A percentile compares a stretch with the other conserved stretches of the same genome.
phyloP scores from a whole-genome alignment of 2,888 invertebrate species.

The Eristalis pertinax region DNA sequence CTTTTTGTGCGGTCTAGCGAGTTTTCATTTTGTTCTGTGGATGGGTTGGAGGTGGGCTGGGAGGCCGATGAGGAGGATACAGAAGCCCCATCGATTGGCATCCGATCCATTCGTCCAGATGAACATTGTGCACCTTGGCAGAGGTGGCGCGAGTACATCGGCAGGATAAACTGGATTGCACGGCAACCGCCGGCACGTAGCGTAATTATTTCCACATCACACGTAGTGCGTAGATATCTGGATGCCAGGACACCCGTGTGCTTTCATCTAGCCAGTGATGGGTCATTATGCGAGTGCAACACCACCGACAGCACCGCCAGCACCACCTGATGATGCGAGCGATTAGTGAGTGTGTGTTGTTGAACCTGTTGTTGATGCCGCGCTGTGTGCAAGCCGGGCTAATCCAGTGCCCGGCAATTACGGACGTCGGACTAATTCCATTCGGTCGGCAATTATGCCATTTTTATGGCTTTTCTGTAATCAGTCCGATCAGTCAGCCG shows the following conservation, averaged over 20 bases:
- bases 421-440: constrained; percentile 51
- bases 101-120: constrained; percentile 49
- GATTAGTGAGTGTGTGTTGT: constrained; percentile 20
- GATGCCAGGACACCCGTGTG: constrained; percentile 13
- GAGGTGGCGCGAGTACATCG: constrained; percentile 25
- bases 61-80: neutral
- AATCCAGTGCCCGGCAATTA: constrained; percentile 60
- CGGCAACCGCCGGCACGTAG: constrained; percentile 11
- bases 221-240: constrained; percentile 51
- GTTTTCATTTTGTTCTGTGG: constrained; percentile 3
- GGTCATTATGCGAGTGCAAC: constrained; percentile 56
- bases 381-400: constrained; percentile 20
- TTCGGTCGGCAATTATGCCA: constrained; percentile 39
- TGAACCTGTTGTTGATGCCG: constrained; percentile 48
- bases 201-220: constrained; percentile 56
- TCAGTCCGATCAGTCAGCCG: neutral
- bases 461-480: constrained; percentile 8
- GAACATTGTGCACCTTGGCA: constrained; percentile 72
- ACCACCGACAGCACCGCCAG: neutral
- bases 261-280: constrained; percentile 20
- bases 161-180: constrained; percentile 48
- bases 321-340: constrained; percentile 58
- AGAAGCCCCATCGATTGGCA: constrained; percentile 38
- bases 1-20: constrained; percentile 51
- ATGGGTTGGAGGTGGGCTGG: constrained; percentile 9